Evolutionary conservation across 1,140 invertebrate genomes (phyloP).

Genomic region (Aphaenogaster ashmeadi): DNA sequence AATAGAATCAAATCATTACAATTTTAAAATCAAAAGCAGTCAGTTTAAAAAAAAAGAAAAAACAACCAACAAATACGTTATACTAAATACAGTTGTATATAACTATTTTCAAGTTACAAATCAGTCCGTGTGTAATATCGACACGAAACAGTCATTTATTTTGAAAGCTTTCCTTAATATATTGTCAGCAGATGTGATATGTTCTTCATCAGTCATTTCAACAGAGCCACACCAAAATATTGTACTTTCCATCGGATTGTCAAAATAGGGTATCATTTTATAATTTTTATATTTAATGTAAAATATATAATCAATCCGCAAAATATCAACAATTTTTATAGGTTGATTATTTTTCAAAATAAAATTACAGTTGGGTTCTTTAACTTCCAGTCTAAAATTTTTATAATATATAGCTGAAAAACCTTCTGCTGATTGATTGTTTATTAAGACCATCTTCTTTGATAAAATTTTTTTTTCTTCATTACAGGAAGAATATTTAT

Average conservation of each 20-base stretch:
- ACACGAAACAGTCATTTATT: not conserved
- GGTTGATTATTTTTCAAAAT: too few relatives aligned
- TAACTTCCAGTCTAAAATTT: not conserved
- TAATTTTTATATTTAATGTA: conserved; percentile 12
- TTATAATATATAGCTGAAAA: not conserved
- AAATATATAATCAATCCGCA: too few relatives aligned
- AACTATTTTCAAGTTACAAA: too few relatives aligned
- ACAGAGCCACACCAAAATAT: conserved; percentile 15
- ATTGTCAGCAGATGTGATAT: not conserved
- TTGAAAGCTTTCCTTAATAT: conserved; percentile 24
- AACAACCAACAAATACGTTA: too few relatives aligned
- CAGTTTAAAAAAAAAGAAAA: too few relatives aligned
- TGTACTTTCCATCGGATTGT: conserved; percentile 21
- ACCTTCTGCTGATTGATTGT: not conserved
- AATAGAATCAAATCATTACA: too few relatives aligned
- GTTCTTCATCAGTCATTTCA: not conserved
- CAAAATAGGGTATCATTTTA: not conserved
- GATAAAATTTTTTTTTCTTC: not conserved
- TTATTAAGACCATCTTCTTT: conserved; percentile 11
- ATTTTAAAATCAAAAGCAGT: too few relatives aligned
- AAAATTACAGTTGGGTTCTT: too few relatives aligned
- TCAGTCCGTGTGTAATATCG: not conserved
- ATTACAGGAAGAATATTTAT: not conserved
- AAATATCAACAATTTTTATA: too few relatives aligned
- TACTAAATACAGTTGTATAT: too few relatives aligned